phyloP scores from a whole-genome alignment of 2,888 invertebrate species.

The Lycaena phlaeas region DNA sequence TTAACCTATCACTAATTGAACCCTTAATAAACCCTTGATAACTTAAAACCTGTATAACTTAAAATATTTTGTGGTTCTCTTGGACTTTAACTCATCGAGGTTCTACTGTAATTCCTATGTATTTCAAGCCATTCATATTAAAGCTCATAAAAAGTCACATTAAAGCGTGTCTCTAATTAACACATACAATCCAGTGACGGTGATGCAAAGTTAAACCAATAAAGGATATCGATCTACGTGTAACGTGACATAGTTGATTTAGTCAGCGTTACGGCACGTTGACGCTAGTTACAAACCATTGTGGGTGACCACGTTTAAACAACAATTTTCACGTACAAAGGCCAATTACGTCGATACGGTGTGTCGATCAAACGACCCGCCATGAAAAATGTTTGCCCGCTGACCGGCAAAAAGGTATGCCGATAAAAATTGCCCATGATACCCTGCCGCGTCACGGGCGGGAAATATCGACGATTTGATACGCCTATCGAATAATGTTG shows the following conservation, averaged over 20 bases:
- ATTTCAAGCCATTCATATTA: too few species aligned
- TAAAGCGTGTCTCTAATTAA: background rate
- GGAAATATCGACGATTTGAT: conserved; percentile 22
- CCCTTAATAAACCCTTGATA: too few species aligned
- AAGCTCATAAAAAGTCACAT: too few species aligned
- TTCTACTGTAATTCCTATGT: too few species aligned
- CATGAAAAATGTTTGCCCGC: conserved; percentile 27
- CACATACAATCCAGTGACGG: background rate
- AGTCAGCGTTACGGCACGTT: background rate
- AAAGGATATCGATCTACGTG: conserved; percentile 2
- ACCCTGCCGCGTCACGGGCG: conserved; percentile 18
- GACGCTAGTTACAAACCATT: conserved; percentile 10
- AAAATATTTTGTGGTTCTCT: too few species aligned
- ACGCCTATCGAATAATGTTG: conserved; percentile 17
- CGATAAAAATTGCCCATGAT: conserved; percentile 25
- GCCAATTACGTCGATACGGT: conserved; percentile 29
- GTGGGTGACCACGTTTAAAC: conserved; percentile 22
- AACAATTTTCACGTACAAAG: conserved; percentile 31
- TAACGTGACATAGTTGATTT: background rate
- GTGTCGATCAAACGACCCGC: conserved; percentile 26
- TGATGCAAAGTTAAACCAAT: background rate
- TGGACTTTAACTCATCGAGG: too few species aligned
- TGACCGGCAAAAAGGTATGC: conserved; percentile 24
- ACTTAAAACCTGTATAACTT: too few species aligned
- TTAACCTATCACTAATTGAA: too few species aligned